phyloP scores from a whole-genome alignment of 2,888 invertebrate species.

The Dryomyza anilis region DNA sequence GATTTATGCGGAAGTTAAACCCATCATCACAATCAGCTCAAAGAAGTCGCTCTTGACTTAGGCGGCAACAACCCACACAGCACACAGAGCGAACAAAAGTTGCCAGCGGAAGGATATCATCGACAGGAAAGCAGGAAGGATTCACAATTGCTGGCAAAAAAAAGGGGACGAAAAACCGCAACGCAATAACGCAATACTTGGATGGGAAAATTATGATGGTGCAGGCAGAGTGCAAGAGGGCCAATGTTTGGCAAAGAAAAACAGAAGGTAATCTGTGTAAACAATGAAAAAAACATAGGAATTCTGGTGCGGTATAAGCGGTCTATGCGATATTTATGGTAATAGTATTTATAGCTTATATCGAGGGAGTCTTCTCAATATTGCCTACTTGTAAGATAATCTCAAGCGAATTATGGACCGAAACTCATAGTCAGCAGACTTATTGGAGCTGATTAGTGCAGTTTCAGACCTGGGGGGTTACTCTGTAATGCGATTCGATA shows the following conservation, averaged over 20 bases:
- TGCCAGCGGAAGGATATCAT: slow-evolving; percentile 20
- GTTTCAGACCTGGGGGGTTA: no score
- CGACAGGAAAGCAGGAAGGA: slow-evolving; percentile 5
- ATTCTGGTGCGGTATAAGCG: no score
- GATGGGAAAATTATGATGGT: background rate
- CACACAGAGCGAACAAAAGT: background rate
- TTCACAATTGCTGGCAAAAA: slow-evolving; percentile 2
- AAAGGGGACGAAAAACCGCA: background rate
- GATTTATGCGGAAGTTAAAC: slow-evolving; percentile 40
- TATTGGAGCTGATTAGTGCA: no score
- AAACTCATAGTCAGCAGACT: no score
- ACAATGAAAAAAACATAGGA: slow-evolving; percentile 1
- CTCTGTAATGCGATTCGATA: no score
- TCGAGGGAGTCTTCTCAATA: no score
- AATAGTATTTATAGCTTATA: no score
- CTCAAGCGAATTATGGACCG: no score
- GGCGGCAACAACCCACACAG: background rate
- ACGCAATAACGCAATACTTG: background rate
- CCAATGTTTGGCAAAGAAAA: slow-evolving; percentile 13
- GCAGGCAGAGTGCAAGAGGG: background rate
- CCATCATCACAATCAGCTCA: slow-evolving; percentile 39
- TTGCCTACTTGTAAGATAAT: no score
- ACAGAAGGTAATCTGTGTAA: slow-evolving; percentile 16
- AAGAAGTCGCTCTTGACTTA: slow-evolving; percentile 10
- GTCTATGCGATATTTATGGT: no score